Evolutionary conservation across 2,797 vertebrate species (phyloP).

Genomic region (Sebastes cheni): DNA sequence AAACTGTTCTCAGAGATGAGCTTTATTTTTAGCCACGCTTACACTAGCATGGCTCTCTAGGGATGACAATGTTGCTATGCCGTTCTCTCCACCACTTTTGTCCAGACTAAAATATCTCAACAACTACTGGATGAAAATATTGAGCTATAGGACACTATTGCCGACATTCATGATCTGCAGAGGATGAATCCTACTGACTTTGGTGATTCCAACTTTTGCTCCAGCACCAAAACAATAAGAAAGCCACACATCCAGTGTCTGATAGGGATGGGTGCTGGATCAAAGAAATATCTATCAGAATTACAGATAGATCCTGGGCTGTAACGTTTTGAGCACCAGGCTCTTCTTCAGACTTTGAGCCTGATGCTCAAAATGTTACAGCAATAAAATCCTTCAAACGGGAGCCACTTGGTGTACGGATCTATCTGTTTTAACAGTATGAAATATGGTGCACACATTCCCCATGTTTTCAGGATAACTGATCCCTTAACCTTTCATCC

Average conservation of each 20-base stretch:
- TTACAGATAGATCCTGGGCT: neutral
- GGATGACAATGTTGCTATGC: neutral
- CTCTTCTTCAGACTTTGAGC: no score
- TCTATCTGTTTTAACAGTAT: neutral
- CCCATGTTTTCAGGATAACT: neutral
- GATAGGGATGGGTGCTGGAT: neutral
- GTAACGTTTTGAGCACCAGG: neutral
- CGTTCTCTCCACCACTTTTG: neutral
- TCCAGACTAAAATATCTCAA: neutral
- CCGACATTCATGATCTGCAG: neutral
- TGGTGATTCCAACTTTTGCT: neutral
- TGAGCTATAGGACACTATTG: neutral
- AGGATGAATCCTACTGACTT: neutral
- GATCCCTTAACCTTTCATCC: neutral
- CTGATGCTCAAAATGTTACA: neutral
- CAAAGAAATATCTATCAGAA: neutral
- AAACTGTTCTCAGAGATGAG: neutral
- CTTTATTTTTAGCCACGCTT: neutral
- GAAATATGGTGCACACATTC: neutral
- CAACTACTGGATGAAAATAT: neutral
- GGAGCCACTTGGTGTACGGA: neutral
- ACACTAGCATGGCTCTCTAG: neutral
- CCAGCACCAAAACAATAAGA: neutral
- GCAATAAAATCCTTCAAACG: neutral
- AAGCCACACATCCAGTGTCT: neutral